Conservation (phyloP, 2,797 vertebrate species). For the Parauchenoglanis punctatus region DNA sequence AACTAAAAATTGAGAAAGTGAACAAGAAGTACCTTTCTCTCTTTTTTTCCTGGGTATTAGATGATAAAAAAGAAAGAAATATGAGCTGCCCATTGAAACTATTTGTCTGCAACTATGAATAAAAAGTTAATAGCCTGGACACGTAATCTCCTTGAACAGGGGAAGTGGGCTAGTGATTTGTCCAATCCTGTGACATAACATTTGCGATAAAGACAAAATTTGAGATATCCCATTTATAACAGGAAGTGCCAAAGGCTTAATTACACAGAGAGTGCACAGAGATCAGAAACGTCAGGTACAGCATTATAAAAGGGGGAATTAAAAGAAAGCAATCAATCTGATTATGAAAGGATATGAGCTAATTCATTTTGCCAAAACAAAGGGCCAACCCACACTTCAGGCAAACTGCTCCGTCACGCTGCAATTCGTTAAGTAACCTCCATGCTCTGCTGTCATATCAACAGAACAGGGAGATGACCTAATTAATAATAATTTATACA, state of each 20-base stretch:
- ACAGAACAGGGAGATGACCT: slow-evolving; percentile 14
- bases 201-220: not conserved
- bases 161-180: not conserved
- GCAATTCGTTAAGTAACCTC: not conserved
- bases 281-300: not conserved
- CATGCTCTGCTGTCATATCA: slow-evolving; percentile 1
- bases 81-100: not conserved
- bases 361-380: slow-evolving; percentile 15
- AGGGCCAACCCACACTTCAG: not conserved
- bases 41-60: not conserved
- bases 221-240: slow-evolving; percentile 1
- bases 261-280: not conserved
- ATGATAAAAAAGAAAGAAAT: not conserved
- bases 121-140: not conserved
- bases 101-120: not conserved
- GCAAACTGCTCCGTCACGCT: not conserved
- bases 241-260: slow-evolving; percentile 8
- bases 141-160: not conserved
- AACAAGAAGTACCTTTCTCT: not conserved
- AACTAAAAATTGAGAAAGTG: not conserved
- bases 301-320: slow-evolving; percentile 15
- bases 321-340: slow-evolving; percentile 5
- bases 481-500: slow-evolving; percentile 36
- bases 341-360: slow-evolving; percentile 12
- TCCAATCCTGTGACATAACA: slow-evolving; percentile 10